Evolutionary conservation across 2,888 invertebrate species (phyloP).

Genomic region (Leucoptera coffeella): DNA sequence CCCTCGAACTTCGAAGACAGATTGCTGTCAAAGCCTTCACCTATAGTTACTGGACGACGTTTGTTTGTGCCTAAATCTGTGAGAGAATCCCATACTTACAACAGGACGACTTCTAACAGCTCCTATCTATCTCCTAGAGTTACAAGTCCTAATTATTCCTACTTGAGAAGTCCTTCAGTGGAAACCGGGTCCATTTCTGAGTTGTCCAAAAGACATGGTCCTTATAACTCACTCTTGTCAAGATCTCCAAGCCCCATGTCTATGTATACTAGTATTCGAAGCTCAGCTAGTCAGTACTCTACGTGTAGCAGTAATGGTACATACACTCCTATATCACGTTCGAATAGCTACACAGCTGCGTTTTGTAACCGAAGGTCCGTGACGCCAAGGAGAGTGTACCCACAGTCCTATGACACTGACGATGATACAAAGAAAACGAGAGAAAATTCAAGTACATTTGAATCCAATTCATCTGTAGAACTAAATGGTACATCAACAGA

Average conservation of each 20-base stretch:
- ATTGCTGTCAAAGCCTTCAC: slow-evolving; percentile 20
- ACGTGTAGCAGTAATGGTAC: slow-evolving; percentile 43
- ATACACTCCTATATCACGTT: slow-evolving; percentile 31
- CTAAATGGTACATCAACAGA: slow-evolving; percentile 67
- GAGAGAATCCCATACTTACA: slow-evolving; percentile 28
- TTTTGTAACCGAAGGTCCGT: slow-evolving; percentile 33
- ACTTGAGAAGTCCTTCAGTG: slow-evolving; percentile 31
- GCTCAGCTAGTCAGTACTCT: slow-evolving; percentile 37
- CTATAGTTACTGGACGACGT: slow-evolving; percentile 25
- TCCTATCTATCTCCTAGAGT: slow-evolving; percentile 20
- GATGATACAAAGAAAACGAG: slow-evolving; percentile 51
- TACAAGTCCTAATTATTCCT: slow-evolving; percentile 34
- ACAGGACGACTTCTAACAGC: slow-evolving; percentile 20
- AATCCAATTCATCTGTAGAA: slow-evolving; percentile 75
- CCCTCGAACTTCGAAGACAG: slow-evolving; percentile 39
- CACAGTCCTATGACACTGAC: slow-evolving; percentile 50
- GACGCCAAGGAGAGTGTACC: slow-evolving; percentile 62
- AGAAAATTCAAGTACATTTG: slow-evolving; percentile 64
- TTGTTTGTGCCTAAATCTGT: slow-evolving; percentile 28
- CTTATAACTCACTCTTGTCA: slow-evolving; percentile 25
- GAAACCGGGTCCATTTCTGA: slow-evolving; percentile 46
- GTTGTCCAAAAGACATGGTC: slow-evolving; percentile 28
- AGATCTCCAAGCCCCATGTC: slow-evolving; percentile 55
- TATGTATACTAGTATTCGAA: slow-evolving; percentile 25
- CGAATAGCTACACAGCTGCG: slow-evolving; percentile 33